A percentile compares a stretch with the other conserved stretches of the same genome.
These are phyloP conservation scores for Euproctis similis DNA, from an alignment of 2,888 invertebrate genomes.

Conservation along the genomic window DNA sequence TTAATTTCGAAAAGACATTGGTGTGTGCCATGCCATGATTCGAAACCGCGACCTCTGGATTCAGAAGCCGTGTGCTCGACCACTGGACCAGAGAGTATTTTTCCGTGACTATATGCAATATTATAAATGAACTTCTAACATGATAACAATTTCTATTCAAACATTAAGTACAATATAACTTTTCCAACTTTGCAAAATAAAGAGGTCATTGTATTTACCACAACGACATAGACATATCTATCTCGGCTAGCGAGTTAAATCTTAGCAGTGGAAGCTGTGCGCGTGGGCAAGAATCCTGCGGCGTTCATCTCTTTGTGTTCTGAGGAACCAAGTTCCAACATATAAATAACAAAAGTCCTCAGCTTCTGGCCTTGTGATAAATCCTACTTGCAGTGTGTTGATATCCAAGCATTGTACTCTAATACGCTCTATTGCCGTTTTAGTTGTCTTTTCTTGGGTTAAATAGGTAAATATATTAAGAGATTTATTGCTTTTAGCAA, in stretches of 20 bases:
- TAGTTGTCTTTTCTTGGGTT: conserved; percentile 5
- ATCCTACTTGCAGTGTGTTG: conserved; percentile 39
- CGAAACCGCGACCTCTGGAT: too few relatives aligned
- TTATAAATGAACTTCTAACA: too few relatives aligned
- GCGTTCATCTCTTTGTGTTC: conserved; percentile 54
- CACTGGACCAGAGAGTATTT: too few relatives aligned
- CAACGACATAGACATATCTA: conserved; percentile 25
- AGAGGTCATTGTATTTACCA: conserved; percentile 21
- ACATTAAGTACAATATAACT: too few relatives aligned
- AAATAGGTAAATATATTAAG: neutral
- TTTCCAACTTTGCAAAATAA: conserved; percentile 2
- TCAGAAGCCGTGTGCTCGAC: too few relatives aligned
- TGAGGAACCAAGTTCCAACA: too few relatives aligned
- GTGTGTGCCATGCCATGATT: too few relatives aligned
- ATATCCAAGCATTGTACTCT: conserved; percentile 38
- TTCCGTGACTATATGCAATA: too few relatives aligned
- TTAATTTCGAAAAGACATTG: too few relatives aligned
- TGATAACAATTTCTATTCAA: too few relatives aligned
- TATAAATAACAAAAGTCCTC: conserved; percentile 34
- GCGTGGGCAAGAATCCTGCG: conserved; percentile 51
- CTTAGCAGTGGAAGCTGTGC: conserved; percentile 18
- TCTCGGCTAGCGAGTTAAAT: conserved; percentile 21
- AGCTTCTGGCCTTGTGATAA: conserved; percentile 43
- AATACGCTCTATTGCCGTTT: conserved; percentile 15
- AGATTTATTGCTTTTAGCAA: too few relatives aligned